These are phyloP conservation scores for Halichoerus grypus DNA, from an alignment of 2,113 vertebrate species.

Conservation along the genomic window DNA sequence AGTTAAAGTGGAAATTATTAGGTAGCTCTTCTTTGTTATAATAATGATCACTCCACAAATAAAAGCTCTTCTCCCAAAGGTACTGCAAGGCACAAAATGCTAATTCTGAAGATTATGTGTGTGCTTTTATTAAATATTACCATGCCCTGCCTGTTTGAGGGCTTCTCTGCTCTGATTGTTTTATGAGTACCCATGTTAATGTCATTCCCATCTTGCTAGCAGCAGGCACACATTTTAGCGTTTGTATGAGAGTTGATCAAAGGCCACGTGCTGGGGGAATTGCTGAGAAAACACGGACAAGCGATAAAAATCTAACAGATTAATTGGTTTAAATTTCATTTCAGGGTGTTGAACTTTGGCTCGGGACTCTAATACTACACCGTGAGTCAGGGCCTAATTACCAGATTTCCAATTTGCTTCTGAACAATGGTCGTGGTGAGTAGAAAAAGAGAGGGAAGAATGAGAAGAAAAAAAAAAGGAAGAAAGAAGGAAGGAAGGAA, in stretches of 20 bases:
- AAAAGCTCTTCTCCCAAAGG: conserved; percentile 95
- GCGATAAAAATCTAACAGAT: conserved; percentile 97
- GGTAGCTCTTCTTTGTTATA: conserved; percentile 93
- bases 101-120: conserved; percentile 99
- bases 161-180: conserved; percentile 95
- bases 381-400: conserved; percentile 91
- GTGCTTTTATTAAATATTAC: conserved; percentile 99
- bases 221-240: conserved; percentile 92
- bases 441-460: conserved; percentile 73
- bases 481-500: not conserved
- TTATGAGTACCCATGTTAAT: conserved; percentile 99
- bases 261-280: conserved; percentile 97
- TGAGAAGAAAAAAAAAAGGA: conserved; percentile 35
- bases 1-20: conserved; percentile 93
- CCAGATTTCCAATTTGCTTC: conserved; percentile 90
- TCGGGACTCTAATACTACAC: conserved; percentile 88
- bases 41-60: conserved; percentile 94
- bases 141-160: conserved; percentile 95
- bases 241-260: conserved; percentile 96
- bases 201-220: conserved; percentile 96
- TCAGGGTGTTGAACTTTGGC: conserved; percentile 93
- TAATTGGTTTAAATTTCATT: conserved; percentile 98
- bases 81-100: conserved; percentile 94
- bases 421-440: conserved; percentile 86
- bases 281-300: conserved; percentile 97